phyloP scores from a whole-genome alignment of 2,888 invertebrate species.

The Tridacna crocea region DNA sequence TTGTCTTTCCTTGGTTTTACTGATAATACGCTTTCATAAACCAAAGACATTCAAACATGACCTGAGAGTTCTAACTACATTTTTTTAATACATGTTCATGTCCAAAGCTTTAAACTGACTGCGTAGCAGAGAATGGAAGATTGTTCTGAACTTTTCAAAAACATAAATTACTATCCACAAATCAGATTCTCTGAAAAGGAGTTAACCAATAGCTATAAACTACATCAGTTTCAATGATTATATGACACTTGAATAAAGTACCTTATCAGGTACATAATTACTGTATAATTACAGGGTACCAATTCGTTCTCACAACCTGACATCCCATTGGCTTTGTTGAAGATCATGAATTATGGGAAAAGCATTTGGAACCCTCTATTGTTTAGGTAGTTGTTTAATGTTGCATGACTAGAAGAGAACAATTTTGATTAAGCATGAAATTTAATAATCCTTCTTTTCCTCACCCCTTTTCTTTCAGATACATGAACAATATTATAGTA shows the following conservation, averaged over 20 bases:
- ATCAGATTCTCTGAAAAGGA: too few species aligned
- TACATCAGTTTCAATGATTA: constrained; percentile 1
- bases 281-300: constrained; percentile 27
- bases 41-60: background rate
- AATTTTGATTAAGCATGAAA: constrained; percentile 24
- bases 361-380: constrained; percentile 20
- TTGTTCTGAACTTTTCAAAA: too few species aligned
- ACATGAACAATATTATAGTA: too few species aligned
- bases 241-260: constrained; percentile 17
- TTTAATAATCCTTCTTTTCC: constrained; percentile 13
- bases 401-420: constrained; percentile 20
- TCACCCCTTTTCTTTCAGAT: too few species aligned
- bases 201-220: background rate
- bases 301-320: constrained; percentile 23
- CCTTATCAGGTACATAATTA: constrained; percentile 23
- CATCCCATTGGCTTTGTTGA: constrained; percentile 26
- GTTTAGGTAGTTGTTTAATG: constrained; percentile 19
- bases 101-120: too few species aligned
- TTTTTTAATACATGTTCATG: too few species aligned
- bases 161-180: too few species aligned
- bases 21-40: too few species aligned
- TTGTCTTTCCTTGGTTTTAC: too few species aligned
- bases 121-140: too few species aligned
- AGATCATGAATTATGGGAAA: constrained; percentile 24
- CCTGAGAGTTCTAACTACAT: background rate